Evolutionary conservation across 2,113 vertebrate species (phyloP), one percentile per base, ranked within the genome.

Genomic region (Odontesthes bonariensis): DNA sequence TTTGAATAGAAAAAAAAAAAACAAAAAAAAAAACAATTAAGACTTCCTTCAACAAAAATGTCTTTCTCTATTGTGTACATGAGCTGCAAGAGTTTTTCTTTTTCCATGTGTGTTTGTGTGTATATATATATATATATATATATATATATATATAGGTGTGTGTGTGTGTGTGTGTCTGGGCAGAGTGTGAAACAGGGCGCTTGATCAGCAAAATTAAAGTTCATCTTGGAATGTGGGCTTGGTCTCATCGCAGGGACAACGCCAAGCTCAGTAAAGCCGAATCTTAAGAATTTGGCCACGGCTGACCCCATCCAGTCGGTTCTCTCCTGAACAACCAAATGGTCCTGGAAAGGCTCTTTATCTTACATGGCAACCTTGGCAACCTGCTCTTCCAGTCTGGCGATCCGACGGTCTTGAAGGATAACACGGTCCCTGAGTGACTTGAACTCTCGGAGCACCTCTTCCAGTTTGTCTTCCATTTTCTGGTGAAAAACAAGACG

Each of bases 371-470:
- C 92, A 0, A 98, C 95, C 94, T 97, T 99, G 58, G 96, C 94
- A 78, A 99, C 92, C 93, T 98, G 96, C 82, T 98, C 96, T 91
- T 99, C 98, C 90, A 99, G 93, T 95, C 96, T 98, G 94, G 96
- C 92, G 79, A 99, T 98, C 62, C 98, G 96, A 75, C 96, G 96
- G 6, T 97, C 97, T 87, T 99, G 98, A 83, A 91, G 95, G 92
- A 94, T 95, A 93, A 99, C 96, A 3, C 95, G 96, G 91, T 98
- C 97, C 94, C 96, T 97, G 90, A 99, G 97, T 42, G 95, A 97
- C 89, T 96, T 97, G 88, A 99, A 95, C 95, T 99, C 98, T 90
- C 96, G 95, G 83, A 99, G 93, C 65, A 99, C 95, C 92, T 98
- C 97, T 22, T 99, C 98, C 95, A 99, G 91, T 92, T 97, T 99